Base-by-base conservation (phyloP, 1,140 invertebrate genomes). In the Eulimnadia texana region DNA sequence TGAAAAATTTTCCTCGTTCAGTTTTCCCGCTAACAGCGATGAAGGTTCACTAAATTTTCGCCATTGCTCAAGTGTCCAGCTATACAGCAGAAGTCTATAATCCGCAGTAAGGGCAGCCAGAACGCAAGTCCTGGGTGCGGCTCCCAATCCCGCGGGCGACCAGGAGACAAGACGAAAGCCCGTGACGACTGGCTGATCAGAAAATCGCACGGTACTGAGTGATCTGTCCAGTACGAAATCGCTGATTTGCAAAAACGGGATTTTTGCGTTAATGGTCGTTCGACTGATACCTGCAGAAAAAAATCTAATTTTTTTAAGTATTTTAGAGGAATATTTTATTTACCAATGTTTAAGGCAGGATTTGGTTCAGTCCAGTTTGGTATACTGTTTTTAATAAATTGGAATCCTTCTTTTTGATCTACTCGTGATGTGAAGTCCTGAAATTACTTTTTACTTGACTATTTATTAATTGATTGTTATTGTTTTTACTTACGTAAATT, bases 21-120 rank as follows among this genome's bases (percentile, higher is more conserved):
- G 33, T 6, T 42, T 9, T 33, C 20, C 28, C 22, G 33, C 28
- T 16, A 29, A 57, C 55, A 42, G 25, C 27, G 28, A 19, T 3
- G 55, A 57, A 16, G 33, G 55, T n/a, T 57, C 27, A 16, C 29
- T 20, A 3, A 57, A 13, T 16, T 28, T 27, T 29, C 28, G n/a
- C 60, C 60, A 61, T n/a, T 50, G n/a, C 28, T 22, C 42, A 29
- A 33, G 23, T n/a, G 22, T 29, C 20, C 42, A 20, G 24, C 53
- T 28, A 47, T 52, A 55, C 3, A 61, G 25, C n/a, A 51, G 19
- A 1, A 61, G 25, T 10, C 52, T 27, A 22, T 33, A 51, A 54
- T 61, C 60, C 3, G 33, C 28, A 23, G 50, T 54, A 20, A 61
- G 20, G 16, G 60, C 50, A 22, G 60, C 60, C 27, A 61, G 25